phyloP scores from a whole-genome alignment of 2,888 invertebrate genomes.

The Lasioglossum morio region DNA sequence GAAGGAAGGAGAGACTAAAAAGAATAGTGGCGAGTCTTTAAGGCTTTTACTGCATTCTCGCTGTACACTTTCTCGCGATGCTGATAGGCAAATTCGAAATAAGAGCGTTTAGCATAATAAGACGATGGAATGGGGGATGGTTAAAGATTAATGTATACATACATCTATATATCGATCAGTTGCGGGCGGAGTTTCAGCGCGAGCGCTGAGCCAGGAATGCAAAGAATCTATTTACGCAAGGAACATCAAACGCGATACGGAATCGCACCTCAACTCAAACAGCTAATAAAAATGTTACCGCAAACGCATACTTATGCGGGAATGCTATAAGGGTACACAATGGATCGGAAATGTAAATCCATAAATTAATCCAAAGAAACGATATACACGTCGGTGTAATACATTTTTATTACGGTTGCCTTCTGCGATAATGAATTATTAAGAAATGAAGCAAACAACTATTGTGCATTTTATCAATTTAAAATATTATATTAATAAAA shows the following conservation, averaged over 20 bases:
- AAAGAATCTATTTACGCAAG: conserved; percentile 27
- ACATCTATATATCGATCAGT: conserved; percentile 25
- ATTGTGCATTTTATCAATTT: no score
- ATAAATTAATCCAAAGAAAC: not conserved
- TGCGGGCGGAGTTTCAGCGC: not conserved
- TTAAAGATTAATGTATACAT: conserved; percentile 37
- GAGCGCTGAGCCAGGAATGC: not conserved
- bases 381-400: not conserved
- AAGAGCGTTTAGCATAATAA: conserved; percentile 22
- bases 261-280: not conserved
- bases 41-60: not conserved
- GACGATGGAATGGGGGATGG: conserved; percentile 1
- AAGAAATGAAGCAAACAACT: not conserved
- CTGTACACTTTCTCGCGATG: conserved; percentile 10
- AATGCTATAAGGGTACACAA: not conserved
- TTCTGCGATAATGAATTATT: not conserved
- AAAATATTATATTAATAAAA: not conserved
- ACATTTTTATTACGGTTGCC: not conserved
- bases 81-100: conserved; percentile 17
- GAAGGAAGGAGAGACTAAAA: conserved; percentile 19
- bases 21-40: conserved; percentile 1
- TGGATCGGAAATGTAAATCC: not conserved
- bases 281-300: not conserved
- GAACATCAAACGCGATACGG: not conserved
- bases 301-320: not conserved